Evolutionary conservation across 2,888 invertebrate genomes (phyloP).

Genomic region (Rutpela maculata): DNA sequence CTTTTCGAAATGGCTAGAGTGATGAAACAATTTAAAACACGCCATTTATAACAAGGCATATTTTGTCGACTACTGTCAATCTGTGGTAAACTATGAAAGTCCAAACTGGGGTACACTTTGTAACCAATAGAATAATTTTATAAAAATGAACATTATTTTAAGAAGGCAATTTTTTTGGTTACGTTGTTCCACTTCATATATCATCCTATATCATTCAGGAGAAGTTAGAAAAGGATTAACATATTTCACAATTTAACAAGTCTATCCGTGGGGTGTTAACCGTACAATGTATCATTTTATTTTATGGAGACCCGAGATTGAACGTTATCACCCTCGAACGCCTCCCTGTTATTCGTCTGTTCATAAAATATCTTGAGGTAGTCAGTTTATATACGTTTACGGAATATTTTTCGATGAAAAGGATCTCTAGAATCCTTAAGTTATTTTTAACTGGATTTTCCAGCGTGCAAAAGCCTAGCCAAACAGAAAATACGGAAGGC

Average conservation of each 20-base stretch:
- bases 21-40: no score
- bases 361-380: slow-evolving; percentile 1
- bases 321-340: neutral
- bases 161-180: neutral
- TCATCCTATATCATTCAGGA: neutral
- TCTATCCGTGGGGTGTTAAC: neutral
- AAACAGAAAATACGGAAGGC: neutral
- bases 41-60: no score
- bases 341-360: neutral
- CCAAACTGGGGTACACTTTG: no score
- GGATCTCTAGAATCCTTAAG: neutral
- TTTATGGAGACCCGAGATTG: neutral
- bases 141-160: no score
- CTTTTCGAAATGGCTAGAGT: no score
- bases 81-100: no score
- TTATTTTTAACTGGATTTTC: neutral
- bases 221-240: neutral
- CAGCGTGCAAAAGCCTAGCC: neutral
- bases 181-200: neutral
- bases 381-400: neutral
- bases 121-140: no score
- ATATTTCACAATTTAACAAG: slow-evolving; percentile 2
- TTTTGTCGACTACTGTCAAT: no score
- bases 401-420: neutral
- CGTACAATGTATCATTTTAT: neutral